These are phyloP conservation scores for Caenorhabditis remanei DNA, from an alignment of 1,140 invertebrate species.

Conservation along the genomic window DNA sequence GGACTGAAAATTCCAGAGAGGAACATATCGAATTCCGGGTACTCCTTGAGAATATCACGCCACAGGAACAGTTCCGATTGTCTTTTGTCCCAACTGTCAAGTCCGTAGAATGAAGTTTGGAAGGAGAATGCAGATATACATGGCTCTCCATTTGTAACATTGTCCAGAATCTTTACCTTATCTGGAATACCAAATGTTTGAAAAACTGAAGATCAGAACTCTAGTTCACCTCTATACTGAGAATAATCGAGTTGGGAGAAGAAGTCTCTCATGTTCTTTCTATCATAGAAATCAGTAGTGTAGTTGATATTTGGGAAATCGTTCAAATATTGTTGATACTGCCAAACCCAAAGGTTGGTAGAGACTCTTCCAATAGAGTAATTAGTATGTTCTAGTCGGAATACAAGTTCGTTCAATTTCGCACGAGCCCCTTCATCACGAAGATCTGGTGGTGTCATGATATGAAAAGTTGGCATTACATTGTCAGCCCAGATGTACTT, in stretches of 20 bases:
- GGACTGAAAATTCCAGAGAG: slow-evolving; percentile 76
- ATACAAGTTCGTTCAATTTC: slow-evolving; percentile 75
- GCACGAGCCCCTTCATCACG: slow-evolving; percentile 60
- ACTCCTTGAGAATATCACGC: slow-evolving; percentile 75
- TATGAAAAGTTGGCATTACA: slow-evolving; percentile 77
- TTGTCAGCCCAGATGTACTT: slow-evolving; percentile 78
- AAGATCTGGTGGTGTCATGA: slow-evolving; percentile 77
- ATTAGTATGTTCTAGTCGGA: slow-evolving; percentile 74
- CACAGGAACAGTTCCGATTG: slow-evolving; percentile 76
- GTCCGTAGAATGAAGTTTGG: slow-evolving; percentile 77
- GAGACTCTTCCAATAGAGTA: slow-evolving; percentile 76
- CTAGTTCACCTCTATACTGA: slow-evolving; percentile 72
- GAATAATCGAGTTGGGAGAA: slow-evolving; percentile 76
- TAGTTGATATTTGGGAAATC: slow-evolving; percentile 76
- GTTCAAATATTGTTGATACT: slow-evolving; percentile 77
- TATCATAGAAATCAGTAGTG: slow-evolving; percentile 75
- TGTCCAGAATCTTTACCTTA: slow-evolving; percentile 73
- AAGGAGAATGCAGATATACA: slow-evolving; percentile 77
- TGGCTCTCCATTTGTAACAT: slow-evolving; percentile 73
- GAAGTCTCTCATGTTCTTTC: slow-evolving; percentile 73
- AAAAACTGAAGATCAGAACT: not conserved
- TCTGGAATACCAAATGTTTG: slow-evolving; percentile 57
- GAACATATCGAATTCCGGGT: slow-evolving; percentile 76
- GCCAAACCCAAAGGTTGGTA: slow-evolving; percentile 78
- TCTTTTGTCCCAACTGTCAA: slow-evolving; percentile 77